Base-by-base conservation (phyloP, 2,113 vertebrate species). In the Gorsachius goisagi region DNA sequence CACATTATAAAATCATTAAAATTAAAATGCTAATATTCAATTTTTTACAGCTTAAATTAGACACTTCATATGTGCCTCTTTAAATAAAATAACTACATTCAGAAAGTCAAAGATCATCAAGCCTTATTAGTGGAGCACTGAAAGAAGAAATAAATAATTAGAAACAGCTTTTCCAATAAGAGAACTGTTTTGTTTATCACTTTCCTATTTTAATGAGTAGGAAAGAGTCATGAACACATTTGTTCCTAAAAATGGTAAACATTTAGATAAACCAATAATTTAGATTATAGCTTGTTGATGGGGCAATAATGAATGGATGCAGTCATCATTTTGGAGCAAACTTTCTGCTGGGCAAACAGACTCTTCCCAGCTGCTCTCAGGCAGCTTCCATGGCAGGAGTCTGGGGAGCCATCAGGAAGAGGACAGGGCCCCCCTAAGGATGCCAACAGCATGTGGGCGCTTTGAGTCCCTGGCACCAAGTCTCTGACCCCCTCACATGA, bases 381-480 rank as follows among this genome's bases (percentile, higher is more conserved):
- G 12, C 22, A 63, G 44, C 17, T 23, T 32, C 28, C 5, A 26
- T 1, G 26, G 16, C 23, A 33, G 52, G n/a, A 47, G 33, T 22
- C 27, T 6, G 12, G 33, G 66, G 33, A 81, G 1, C 14, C 47
- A 35, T 0, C 15, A 17, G 45, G 66, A 74, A 44, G 17, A 68
- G 49, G n/a, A 24, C 18, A 23, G 32, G 62, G 37, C 11, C 3
- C 3, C 18, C 30, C 12, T 5, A 33, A 5, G 5, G 60, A 33
- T 33, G 14, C 33, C 60, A 84, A 28, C 6, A 24, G 9, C 73
- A 22, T 0, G 1, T 10, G 33, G 14, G 32, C 1, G 1, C 50
- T 60, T 27, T 16, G 4, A 24, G 13, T 19, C 50, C 39, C 24
- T 24, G 15, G 8, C 33, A 32, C 24, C 11, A 28, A 28, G 4